A percentile compares a stretch with the other conserved stretches of the same genome.
Evolutionary conservation across 1,140 invertebrate genomes (phyloP).

Genomic region (Centruroides vittatus): DNA sequence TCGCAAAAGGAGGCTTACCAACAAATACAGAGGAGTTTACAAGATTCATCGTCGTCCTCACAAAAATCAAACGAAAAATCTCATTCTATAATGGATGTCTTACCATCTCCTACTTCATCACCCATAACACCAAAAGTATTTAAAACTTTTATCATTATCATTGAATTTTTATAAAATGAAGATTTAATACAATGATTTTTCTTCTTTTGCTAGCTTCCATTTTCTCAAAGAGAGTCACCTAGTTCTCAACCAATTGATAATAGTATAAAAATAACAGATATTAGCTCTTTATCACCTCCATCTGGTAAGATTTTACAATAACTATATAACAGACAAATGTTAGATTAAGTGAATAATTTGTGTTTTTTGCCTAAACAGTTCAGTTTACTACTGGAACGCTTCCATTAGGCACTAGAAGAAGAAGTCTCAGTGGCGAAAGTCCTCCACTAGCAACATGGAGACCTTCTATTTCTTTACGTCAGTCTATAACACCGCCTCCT

Average conservation of each 20-base stretch:
- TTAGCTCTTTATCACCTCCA: constrained; percentile 77
- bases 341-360: not conserved
- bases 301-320: constrained; percentile 33
- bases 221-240: no score
- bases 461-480: constrained; percentile 20
- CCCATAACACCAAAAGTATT: no score
- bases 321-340: not conserved
- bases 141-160: no score
- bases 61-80: no score
- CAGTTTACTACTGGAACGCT: constrained; percentile 85
- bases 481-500: constrained; percentile 5
- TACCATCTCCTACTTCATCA: no score
- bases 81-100: no score
- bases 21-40: constrained; percentile 15
- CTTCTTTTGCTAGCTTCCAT: no score
- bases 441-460: constrained; percentile 32
- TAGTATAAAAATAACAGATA: constrained; percentile 34
- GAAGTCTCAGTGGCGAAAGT: constrained; percentile 48
- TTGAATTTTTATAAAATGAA: no score
- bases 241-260: no score
- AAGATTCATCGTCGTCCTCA: no score
- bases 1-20: constrained; percentile 18
- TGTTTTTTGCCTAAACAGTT: constrained; percentile 32
- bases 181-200: no score
- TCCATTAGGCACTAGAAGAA: constrained; percentile 45